These are phyloP conservation scores for Dromaius novaehollandiae DNA, from an alignment of 2,113 vertebrate species.

Conservation along the genomic window DNA sequence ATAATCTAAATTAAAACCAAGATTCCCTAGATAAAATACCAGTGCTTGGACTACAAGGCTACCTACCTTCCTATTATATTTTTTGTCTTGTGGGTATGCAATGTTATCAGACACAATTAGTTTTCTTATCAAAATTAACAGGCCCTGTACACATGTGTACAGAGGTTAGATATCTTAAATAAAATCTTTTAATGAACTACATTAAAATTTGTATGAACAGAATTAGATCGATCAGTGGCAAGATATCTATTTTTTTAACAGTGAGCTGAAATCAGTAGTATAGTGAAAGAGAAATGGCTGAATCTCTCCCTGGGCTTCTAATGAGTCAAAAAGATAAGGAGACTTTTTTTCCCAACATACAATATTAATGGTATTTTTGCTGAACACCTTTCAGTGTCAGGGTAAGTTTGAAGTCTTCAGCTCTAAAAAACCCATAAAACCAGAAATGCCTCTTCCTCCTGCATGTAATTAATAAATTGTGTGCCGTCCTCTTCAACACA, in stretches of 20 bases:
- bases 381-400: background rate
- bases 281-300: background rate
- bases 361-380: background rate
- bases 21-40: background rate
- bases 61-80: background rate
- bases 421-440: background rate
- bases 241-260: background rate
- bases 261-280: background rate
- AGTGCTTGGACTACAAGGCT: background rate
- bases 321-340: background rate
- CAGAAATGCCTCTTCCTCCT: background rate
- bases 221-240: background rate
- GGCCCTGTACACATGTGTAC: background rate
- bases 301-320: background rate
- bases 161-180: background rate
- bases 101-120: constrained; percentile 3
- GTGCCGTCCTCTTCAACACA: background rate
- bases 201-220: background rate
- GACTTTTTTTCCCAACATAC: background rate
- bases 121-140: constrained; percentile 19
- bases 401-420: background rate
- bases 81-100: background rate
- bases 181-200: background rate
- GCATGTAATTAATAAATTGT: background rate
- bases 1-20: background rate